A percentile compares a stretch with the other conserved stretches of the same genome.
These are phyloP conservation scores for Laticauda colubrina DNA, from an alignment of 2,113 vertebrate species.

Conservation along the genomic window DNA sequence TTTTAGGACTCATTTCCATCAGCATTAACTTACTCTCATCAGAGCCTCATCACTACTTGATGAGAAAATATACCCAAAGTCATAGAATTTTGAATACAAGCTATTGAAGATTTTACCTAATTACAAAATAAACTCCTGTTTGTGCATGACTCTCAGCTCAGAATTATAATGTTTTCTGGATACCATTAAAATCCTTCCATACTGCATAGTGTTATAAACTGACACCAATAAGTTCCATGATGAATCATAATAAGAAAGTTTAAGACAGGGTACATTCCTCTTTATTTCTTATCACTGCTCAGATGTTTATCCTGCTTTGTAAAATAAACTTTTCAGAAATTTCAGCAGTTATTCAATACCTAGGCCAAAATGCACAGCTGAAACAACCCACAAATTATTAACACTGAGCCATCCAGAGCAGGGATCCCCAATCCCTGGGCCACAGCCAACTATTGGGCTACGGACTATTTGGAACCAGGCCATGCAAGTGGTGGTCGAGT, in stretches of 20 bases:
- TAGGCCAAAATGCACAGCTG: neutral
- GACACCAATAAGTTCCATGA: neutral
- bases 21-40: neutral
- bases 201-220: neutral
- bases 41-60: neutral
- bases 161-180: neutral
- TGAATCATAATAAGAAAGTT: neutral
- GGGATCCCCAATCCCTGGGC: too few relatives aligned
- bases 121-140: constrained; percentile 3
- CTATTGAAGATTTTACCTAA: constrained; percentile 2
- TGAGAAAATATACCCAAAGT: neutral
- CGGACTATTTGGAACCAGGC: neutral
- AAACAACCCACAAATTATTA: neutral
- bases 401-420: neutral
- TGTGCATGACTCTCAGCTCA: neutral
- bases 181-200: neutral
- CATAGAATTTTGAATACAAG: neutral
- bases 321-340: neutral
- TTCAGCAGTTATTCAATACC: neutral
- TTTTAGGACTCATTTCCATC: constrained; percentile 15
- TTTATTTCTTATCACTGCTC: neutral
- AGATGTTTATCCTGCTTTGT: neutral
- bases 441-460: too few relatives aligned
- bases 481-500: neutral
- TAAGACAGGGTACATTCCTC: neutral